Percentiles rank a stretch among this genome's conserved stretches.
These are phyloP conservation scores for Vulpes lagopus DNA, from an alignment of 2,113 vertebrate species.

Conservation along the genomic window DNA sequence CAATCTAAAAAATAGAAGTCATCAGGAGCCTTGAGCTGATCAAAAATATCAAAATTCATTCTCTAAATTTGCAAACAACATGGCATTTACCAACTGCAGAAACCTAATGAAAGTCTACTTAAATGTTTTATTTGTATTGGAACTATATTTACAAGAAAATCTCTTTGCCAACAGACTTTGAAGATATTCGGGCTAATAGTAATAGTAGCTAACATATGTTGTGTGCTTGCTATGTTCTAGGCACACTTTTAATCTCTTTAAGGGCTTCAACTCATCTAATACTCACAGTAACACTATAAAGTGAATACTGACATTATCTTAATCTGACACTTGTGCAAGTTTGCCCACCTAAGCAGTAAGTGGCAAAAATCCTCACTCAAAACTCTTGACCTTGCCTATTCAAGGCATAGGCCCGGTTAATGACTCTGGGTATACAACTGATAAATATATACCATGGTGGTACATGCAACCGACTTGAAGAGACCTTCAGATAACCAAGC, in stretches of 20 bases:
- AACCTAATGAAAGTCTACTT: neutral
- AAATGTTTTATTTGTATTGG: neutral
- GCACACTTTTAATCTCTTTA: neutral
- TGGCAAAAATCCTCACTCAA: neutral
- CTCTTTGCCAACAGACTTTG: neutral
- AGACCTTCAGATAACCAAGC: neutral
- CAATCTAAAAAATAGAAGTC: neutral
- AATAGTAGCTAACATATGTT: neutral
- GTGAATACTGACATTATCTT: neutral
- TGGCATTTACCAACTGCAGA: neutral
- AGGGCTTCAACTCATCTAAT: neutral
- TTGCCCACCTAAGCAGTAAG: neutral
- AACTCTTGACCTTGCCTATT: neutral
- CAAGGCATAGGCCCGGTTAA: neutral
- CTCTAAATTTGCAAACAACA: neutral
- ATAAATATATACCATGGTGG: neutral
- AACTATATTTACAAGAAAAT: neutral
- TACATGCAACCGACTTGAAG: neutral
- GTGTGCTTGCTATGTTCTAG: neutral
- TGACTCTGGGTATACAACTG: neutral
- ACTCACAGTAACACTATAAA: neutral
- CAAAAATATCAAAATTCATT: slow-evolving; percentile 16
- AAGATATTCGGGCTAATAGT: neutral
- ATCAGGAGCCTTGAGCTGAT: neutral
- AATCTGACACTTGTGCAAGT: neutral